Base-by-base conservation (phyloP, 2,797 vertebrate genomes). In the Sebastes nivosus region DNA sequence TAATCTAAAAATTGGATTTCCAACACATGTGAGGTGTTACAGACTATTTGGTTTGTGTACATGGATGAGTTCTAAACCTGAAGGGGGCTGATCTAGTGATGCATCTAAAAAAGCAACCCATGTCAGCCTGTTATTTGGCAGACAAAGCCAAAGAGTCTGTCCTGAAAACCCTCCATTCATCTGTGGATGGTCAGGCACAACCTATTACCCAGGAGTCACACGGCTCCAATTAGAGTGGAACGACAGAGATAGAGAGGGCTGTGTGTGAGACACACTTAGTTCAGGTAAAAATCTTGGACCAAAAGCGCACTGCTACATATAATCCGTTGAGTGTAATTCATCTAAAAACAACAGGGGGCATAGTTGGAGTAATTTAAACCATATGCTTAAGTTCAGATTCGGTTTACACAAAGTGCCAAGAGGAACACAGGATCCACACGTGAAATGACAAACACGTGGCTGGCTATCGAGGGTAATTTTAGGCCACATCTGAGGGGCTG, bases 191-290 rank as follows among this genome's bases (percentile, higher is more conserved):
- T 93, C 93, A 92, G 91, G 74, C 87, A 76, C 77, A 90, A 87
- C 71, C 88, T 57, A 90, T 93, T 92, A 90, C 78, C 72, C 73
- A 76, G 50, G 70, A 91, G 88, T 93, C 94, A 93, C 84, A 91
- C 84, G 55, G 83, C 84, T 80, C 75, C 89, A 87, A 90, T 92
- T 94, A 92, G 79, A 91, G 72, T 8, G 57, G 36, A 64, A 75
- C 77, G 58, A 67, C 64, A 82, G 78, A 89, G 75, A 92, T 73
- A 84, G 66, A 85, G 77, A 75, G 66, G 27, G 50, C 79, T 86
- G 75, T 85, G 82, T 90, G 79, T 38, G 50, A 75, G 59, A 81
- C 75, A 77, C 77, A 86, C 69, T 93, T 61, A 77, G 80, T 79
- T 85, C 72, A 86, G 88, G 88, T 92, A 86, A 89, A 87, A 86